Evolutionary conservation across 2,797 vertebrate species (phyloP).

Genomic region (Enteromius radiatus): DNA sequence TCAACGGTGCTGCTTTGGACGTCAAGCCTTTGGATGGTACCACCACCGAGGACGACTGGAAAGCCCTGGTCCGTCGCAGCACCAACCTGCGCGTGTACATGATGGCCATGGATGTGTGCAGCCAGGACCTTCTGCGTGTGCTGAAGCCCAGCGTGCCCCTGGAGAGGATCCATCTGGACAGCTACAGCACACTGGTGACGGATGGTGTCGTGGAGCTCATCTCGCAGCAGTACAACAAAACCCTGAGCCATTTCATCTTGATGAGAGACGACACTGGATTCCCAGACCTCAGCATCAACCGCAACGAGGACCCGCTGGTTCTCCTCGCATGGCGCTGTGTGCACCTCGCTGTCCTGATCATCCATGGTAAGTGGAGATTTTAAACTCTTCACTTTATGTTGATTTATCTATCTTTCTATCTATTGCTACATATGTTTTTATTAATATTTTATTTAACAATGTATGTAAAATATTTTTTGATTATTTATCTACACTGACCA

Average conservation of each 20-base stretch:
- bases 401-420: neutral
- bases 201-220: conserved; percentile 94
- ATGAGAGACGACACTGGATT: conserved; percentile 93
- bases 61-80: conserved; percentile 90
- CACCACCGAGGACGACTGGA: conserved; percentile 94
- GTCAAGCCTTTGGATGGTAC: conserved; percentile 90
- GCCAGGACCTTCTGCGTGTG: conserved; percentile 91
- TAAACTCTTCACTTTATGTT: neutral
- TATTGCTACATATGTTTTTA: neutral
- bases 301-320: conserved; percentile 96
- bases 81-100: conserved; percentile 93
- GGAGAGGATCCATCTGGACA: conserved; percentile 97
- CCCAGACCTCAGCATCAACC: conserved; percentile 94
- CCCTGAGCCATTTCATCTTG: conserved; percentile 95
- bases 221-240: conserved; percentile 96
- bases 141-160: conserved; percentile 96
- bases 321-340: conserved; percentile 95
- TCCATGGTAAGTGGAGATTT: conserved; percentile 85
- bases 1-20: conserved; percentile 90
- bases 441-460: neutral
- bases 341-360: conserved; percentile 89
- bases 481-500: too few species aligned
- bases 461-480: neutral
- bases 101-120: conserved; percentile 95
- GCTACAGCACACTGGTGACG: conserved; percentile 90